These are phyloP conservation scores for Amblyjoppa fuscipennis DNA, from an alignment of 2,888 invertebrate species.

Conservation along the genomic window DNA sequence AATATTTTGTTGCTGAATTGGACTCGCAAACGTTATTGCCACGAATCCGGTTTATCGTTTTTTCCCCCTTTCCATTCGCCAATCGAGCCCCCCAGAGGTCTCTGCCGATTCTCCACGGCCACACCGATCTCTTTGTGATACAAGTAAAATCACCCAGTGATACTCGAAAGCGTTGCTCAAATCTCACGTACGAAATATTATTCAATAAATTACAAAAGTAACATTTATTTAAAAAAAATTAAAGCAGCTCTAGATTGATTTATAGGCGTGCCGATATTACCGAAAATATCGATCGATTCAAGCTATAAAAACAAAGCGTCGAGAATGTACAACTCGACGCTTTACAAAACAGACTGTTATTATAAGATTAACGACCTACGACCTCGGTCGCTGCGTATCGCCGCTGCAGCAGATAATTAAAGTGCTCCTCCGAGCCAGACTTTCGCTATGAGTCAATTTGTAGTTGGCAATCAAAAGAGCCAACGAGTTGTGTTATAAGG, in stretches of 20 bases:
- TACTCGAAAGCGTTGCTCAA: neutral
- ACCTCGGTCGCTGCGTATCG: conserved; percentile 46
- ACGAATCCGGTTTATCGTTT: neutral
- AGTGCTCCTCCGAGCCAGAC: neutral
- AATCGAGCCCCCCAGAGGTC: conserved; percentile 18
- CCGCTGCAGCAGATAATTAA: conserved; percentile 27
- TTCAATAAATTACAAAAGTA: conserved; percentile 1
- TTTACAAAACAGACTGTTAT: conserved; percentile 6
- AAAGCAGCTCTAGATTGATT: neutral
- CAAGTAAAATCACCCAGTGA: conserved; percentile 9
- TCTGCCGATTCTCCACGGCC: neutral
- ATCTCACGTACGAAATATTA: neutral
- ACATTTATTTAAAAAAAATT: neutral
- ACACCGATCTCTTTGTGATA: neutral
- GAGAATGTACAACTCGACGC: conserved; percentile 18
- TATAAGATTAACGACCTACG: conserved; percentile 25
- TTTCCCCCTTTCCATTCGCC: neutral
- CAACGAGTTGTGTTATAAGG: neutral
- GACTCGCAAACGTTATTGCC: neutral
- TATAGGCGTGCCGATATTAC: neutral
- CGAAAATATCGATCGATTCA: neutral
- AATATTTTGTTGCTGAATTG: conserved; percentile 42
- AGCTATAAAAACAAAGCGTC: conserved; percentile 4
- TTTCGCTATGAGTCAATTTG: conserved; percentile 43
- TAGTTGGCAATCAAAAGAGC: conserved; percentile 6